A percentile compares a stretch with the other conserved stretches of the same genome.
These are phyloP conservation scores for Scolopax bukidnonensis DNA, from an alignment of 2,797 vertebrate species.

Conservation along the genomic window DNA sequence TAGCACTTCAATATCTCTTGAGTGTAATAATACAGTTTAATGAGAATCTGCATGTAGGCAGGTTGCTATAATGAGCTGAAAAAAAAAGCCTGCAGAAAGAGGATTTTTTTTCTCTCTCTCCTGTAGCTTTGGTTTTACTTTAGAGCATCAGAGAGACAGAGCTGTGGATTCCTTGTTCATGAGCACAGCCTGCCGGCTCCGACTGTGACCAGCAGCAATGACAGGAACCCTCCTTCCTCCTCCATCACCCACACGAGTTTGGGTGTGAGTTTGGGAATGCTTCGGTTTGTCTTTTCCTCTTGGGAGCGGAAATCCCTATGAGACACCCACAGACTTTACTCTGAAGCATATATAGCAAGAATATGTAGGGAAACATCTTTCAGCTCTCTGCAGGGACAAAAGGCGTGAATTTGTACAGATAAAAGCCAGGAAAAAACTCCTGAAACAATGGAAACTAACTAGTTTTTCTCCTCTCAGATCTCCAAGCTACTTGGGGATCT, in stretches of 20 bases:
- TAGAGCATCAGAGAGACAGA: neutral
- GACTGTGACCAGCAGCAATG: neutral
- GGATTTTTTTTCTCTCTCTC: neutral
- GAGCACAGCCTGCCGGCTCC: slow-evolving; percentile 69
- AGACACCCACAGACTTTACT: neutral
- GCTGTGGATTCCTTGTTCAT: slow-evolving; percentile 7
- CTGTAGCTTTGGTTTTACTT: neutral
- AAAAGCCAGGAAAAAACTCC: neutral
- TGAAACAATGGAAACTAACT: neutral
- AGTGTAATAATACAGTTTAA: neutral
- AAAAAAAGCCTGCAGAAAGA: neutral
- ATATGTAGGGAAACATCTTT: rapidly evolving
- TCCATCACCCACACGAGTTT: rapidly evolving
- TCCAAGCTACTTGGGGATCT: rapidly evolving
- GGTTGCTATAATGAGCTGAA: neutral
- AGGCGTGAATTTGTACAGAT: neutral
- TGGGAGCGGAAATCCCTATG: neutral
- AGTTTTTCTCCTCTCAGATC: neutral
- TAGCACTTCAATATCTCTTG: neutral
- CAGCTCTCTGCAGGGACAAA: neutral
- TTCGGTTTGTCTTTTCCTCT: neutral
- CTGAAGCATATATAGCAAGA: neutral
- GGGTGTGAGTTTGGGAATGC: neutral
- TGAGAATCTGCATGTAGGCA: neutral
- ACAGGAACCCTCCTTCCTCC: rapidly evolving